Evolutionary conservation across 2,113 vertebrate genomes (phyloP).

Genomic region (Campylomormyrus numenius): DNA sequence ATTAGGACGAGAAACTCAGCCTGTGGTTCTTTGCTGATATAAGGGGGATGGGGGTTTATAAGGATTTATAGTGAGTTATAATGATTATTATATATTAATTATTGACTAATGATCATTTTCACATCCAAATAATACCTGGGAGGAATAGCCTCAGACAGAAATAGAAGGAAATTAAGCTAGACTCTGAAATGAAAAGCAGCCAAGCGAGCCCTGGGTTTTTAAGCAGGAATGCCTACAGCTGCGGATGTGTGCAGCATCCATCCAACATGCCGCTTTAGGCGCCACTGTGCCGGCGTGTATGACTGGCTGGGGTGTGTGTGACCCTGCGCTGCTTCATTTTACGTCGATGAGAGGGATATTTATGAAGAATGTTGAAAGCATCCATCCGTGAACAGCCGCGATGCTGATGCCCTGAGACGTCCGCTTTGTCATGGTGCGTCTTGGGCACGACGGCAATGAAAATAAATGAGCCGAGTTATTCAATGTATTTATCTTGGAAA

Average conservation of each 20-base stretch:
- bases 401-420: not conserved
- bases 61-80: not conserved
- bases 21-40: not conserved
- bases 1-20: not conserved
- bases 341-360: not conserved
- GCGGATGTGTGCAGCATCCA: not conserved
- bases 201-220: not conserved
- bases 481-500: not conserved
- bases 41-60: not conserved
- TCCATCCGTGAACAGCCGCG: not conserved
- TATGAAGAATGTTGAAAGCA: not conserved
- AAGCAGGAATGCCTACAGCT: not conserved
- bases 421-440: not conserved
- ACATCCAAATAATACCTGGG: not conserved
- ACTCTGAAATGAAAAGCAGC: not conserved
- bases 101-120: not conserved
- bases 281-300: not conserved
- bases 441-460: not conserved
- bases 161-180: not conserved
- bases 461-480: not conserved
- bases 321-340: not conserved
- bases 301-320: not conserved
- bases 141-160: not conserved
- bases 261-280: not conserved
- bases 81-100: not conserved